Evolutionary conservation across 2,888 invertebrate species (phyloP).

Genomic region (Temnothorax ravouxi): DNA sequence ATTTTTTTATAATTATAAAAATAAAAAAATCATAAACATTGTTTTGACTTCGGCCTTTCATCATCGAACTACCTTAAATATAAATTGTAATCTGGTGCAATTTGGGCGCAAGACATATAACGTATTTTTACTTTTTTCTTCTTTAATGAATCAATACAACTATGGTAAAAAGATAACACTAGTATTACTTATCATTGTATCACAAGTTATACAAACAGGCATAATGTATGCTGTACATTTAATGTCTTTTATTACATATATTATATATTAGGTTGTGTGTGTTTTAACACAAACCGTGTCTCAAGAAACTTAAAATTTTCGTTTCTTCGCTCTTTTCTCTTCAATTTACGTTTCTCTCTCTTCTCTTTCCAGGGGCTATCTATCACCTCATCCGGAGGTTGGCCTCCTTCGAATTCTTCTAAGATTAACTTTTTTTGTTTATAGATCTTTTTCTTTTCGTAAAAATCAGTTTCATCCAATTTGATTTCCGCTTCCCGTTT

Average conservation of each 20-base stretch:
- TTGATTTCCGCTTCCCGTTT: slow-evolving; percentile 97
- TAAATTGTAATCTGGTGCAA: neutral
- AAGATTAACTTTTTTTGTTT: slow-evolving; percentile 95
- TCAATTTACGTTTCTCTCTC: slow-evolving; percentile 77
- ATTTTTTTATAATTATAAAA: too few relatives aligned
- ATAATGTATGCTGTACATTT: slow-evolving; percentile 19
- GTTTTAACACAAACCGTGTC: neutral
- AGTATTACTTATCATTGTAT: neutral
- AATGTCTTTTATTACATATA: neutral
- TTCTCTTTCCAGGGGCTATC: slow-evolving; percentile 88
- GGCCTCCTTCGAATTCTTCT: slow-evolving; percentile 87
- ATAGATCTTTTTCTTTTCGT: slow-evolving; percentile 94
- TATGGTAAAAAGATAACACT: neutral
- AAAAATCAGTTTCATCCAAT: slow-evolving; percentile 96
- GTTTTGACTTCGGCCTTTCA: too few relatives aligned
- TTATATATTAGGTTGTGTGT: neutral
- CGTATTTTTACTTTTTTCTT: slow-evolving; percentile 33
- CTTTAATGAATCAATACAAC: neutral
- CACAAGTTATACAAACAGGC: neutral
- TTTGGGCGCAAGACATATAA: neutral
- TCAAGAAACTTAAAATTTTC: neutral
- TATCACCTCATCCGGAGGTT: slow-evolving; percentile 77
- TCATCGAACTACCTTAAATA: too few relatives aligned
- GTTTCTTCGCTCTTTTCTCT: slow-evolving; percentile 77
- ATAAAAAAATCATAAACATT: too few relatives aligned